Evolutionary conservation across 2,113 vertebrate genomes (phyloP).

Genomic region (Pseudorasbora parva): DNA sequence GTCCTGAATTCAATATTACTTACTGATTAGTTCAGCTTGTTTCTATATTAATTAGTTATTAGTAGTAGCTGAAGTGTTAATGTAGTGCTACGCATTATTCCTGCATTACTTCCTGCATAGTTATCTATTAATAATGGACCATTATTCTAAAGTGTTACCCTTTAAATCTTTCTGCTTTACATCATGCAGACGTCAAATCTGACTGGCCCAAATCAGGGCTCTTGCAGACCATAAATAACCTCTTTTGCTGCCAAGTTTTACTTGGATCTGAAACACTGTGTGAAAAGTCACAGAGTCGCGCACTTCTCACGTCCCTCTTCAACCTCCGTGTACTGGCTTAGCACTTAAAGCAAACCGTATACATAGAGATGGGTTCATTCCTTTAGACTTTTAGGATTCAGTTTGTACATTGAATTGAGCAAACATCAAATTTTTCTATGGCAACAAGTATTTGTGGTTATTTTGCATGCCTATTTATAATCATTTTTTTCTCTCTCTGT

Average conservation of each 20-base stretch:
- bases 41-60: too few relatives aligned
- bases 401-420: not conserved
- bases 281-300: slow-evolving; percentile 1
- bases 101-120: too few relatives aligned
- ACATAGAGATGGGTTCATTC: not conserved
- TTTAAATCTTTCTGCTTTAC: not conserved
- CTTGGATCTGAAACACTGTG: not conserved
- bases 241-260: slow-evolving; percentile 3
- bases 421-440: not conserved
- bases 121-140: too few relatives aligned
- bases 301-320: not conserved
- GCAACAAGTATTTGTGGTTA: not conserved
- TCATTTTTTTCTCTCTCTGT: not conserved
- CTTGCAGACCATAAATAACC: not conserved
- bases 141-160: too few relatives aligned
- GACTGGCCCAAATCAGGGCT: not conserved
- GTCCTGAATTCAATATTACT: too few relatives aligned
- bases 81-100: too few relatives aligned
- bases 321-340: not conserved
- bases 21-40: too few relatives aligned
- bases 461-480: not conserved
- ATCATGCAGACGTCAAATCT: slow-evolving; percentile 6
- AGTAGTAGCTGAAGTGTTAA: too few relatives aligned
- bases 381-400: not conserved
- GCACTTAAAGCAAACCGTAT: not conserved